Evolutionary conservation across 2,888 invertebrate species (phyloP).

Genomic region (Eupithecia subfuscata): DNA sequence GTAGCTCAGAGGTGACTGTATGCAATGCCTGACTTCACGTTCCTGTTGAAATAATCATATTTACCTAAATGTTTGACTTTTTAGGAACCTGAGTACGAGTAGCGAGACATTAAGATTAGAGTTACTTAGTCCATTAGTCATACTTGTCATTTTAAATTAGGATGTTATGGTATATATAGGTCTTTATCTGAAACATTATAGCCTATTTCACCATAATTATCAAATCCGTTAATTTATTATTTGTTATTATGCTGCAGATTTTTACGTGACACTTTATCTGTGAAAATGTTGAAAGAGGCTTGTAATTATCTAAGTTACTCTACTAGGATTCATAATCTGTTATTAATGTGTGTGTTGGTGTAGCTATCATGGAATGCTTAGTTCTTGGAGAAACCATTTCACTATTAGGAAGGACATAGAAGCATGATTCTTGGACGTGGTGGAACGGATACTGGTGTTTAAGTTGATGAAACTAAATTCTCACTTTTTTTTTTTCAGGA

Average conservation of each 20-base stretch:
- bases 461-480: background rate
- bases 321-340: slow-evolving; percentile 28
- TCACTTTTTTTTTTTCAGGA: slow-evolving; percentile 69
- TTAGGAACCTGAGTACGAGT: slow-evolving; percentile 34
- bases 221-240: background rate
- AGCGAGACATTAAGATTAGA: slow-evolving; percentile 27
- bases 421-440: slow-evolving; percentile 34
- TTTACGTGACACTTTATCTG: background rate
- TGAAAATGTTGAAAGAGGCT: background rate
- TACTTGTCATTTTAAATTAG: background rate
- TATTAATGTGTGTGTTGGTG: slow-evolving; percentile 19
- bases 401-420: slow-evolving; percentile 28
- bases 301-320: background rate
- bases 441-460: background rate
- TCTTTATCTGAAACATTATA: background rate
- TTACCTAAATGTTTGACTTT: slow-evolving; percentile 15
- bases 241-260: background rate
- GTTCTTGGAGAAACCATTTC: slow-evolving; percentile 30
- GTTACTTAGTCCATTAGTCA: background rate
- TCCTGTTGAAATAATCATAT: slow-evolving; percentile 28
- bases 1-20: slow-evolving; percentile 79
- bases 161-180: background rate
- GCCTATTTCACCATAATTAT: slow-evolving; percentile 1
- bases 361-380: slow-evolving; percentile 37
- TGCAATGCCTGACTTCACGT: slow-evolving; percentile 38